A percentile compares a stretch with the other conserved stretches of the same genome.
These are phyloP conservation scores for Acanthosepion lycidas DNA, from an alignment of 2,888 invertebrate species.

Conservation along the genomic window DNA sequence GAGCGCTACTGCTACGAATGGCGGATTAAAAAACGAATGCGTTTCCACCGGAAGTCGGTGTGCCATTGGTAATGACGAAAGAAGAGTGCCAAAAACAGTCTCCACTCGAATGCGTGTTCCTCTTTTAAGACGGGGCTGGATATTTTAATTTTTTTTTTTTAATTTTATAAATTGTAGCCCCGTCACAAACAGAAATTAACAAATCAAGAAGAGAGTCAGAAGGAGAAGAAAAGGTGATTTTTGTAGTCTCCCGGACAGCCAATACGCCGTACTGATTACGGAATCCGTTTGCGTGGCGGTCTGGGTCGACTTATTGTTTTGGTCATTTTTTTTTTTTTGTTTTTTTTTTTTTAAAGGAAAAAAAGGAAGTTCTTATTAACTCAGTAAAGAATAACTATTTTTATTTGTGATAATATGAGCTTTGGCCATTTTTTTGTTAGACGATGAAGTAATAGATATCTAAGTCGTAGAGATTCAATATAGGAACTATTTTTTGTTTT, in stretches of 20 bases:
- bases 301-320: not conserved
- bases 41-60: not conserved
- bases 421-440: too few species aligned
- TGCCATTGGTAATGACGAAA: not conserved
- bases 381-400: not conserved
- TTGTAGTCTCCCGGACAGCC: not conserved
- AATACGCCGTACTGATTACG: not conserved
- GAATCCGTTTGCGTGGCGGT: not conserved
- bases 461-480: too few species aligned
- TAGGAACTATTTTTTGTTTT: too few species aligned
- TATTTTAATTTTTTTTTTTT: not conserved
- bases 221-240: not conserved
- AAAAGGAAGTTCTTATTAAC: too few species aligned
- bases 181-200: not conserved
- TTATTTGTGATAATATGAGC: not conserved
- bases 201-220: not conserved
- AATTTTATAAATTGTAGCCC: not conserved
- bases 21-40: slow-evolving; percentile 9
- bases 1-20: not conserved
- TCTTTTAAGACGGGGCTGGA: slow-evolving; percentile 33
- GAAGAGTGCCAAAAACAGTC: not conserved
- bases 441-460: too few species aligned
- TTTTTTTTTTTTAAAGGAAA: not conserved
- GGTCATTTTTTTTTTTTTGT: not conserved
- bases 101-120: not conserved